Conservation (phyloP, 2,888 invertebrate genomes). For the Parasteatoda lunata region DNA sequence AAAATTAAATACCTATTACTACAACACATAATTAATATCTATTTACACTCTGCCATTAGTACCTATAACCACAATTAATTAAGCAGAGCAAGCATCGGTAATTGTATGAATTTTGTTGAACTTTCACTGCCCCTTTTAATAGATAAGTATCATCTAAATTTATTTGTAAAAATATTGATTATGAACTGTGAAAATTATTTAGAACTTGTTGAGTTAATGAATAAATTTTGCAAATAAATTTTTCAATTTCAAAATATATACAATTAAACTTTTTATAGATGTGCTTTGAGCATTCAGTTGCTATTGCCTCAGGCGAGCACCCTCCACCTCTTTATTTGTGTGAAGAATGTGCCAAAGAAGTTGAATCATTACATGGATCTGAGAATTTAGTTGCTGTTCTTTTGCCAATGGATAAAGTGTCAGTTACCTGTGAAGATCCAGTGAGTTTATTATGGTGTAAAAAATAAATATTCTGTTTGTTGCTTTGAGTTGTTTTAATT, state of each 20-base stretch:
- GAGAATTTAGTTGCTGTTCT: slow-evolving; percentile 79
- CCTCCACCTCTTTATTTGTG: slow-evolving; percentile 97
- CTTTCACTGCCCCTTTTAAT: no score
- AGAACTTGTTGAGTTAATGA: not conserved
- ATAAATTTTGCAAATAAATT: not conserved
- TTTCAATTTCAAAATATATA: not conserved
- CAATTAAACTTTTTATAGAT: slow-evolving; percentile 78
- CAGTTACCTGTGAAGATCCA: slow-evolving; percentile 97
- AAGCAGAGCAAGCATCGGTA: no score
- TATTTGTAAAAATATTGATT: no score
- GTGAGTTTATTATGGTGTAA: slow-evolving; percentile 74
- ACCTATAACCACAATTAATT: no score
- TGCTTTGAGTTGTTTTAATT: no score
- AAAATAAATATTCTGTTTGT: no score
- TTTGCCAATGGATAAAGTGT: slow-evolving; percentile 95
- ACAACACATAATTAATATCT: no score
- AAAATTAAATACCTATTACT: no score
- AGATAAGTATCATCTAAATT: no score
- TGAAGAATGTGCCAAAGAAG: slow-evolving; percentile 87
- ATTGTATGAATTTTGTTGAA: no score
- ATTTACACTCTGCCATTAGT: no score
- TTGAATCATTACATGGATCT: slow-evolving; percentile 76
- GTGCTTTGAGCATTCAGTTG: slow-evolving; percentile 93
- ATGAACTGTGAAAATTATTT: no score
- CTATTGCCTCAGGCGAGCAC: slow-evolving; percentile 78